Conservation (phyloP, 1,140 invertebrate genomes). For the Formica selysi region DNA sequence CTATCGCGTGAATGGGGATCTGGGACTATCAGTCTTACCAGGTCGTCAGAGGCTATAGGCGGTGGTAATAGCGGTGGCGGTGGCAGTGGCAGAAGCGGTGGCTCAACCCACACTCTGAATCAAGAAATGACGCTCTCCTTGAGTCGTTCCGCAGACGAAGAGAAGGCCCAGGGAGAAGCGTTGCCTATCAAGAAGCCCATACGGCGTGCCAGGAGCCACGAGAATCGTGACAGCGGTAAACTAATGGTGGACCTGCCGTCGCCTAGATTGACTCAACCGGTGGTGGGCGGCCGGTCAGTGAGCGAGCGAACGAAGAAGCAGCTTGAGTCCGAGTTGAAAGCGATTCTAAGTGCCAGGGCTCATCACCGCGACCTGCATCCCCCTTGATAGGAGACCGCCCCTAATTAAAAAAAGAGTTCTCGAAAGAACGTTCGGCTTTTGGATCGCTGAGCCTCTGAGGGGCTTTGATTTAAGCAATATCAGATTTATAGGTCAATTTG, state of each 20-base stretch:
- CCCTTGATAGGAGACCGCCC: conserved; percentile 81
- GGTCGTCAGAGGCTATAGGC: conserved; percentile 82
- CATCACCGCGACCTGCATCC: conserved; percentile 85
- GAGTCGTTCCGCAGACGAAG: conserved; percentile 66
- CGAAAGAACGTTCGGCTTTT: conserved; percentile 75
- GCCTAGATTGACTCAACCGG: conserved; percentile 81
- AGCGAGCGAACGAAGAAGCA: conserved; percentile 85
- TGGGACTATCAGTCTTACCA: conserved; percentile 81
- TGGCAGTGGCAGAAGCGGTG: conserved; percentile 31
- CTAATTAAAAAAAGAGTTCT: conserved; percentile 63
- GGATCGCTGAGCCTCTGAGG: conserved; percentile 84
- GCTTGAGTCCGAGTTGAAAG: conserved; percentile 85
- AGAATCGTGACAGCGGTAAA: conserved; percentile 81
- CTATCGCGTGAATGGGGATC: conserved; percentile 85
- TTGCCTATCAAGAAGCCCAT: conserved; percentile 81
- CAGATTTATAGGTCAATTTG: conserved; percentile 86
- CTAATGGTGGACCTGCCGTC: conserved; percentile 79
- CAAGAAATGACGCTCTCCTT: conserved; percentile 76
- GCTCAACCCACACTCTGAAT: conserved; percentile 75
- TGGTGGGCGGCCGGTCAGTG: conserved; percentile 82
- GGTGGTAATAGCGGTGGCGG: conserved; percentile 16
- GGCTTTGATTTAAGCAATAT: conserved; percentile 86
- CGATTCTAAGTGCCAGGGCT: conserved; percentile 84
- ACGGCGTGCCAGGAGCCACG: conserved; percentile 83
- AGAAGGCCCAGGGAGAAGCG: conserved; percentile 76